These are phyloP conservation scores for Subanguina moxae DNA, from an alignment of 1,140 invertebrate genomes.

Conservation along the genomic window DNA sequence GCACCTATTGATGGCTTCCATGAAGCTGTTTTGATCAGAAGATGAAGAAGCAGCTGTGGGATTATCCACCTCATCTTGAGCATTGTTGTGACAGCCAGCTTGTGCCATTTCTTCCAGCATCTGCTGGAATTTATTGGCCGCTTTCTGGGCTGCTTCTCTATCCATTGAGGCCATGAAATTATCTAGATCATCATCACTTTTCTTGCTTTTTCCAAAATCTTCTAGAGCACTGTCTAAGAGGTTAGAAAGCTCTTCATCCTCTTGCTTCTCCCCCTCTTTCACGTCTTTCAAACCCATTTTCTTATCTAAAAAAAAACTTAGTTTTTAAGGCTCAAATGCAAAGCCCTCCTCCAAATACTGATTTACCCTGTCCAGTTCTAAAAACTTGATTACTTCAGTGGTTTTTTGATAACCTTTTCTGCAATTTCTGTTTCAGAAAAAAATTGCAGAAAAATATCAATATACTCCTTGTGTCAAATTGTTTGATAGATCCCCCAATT, in stretches of 20 bases:
- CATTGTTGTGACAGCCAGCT: too few species aligned
- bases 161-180: conserved; percentile 36
- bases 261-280: background rate
- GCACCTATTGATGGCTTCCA: conserved; percentile 20
- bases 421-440: too few species aligned
- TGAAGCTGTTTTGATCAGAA: background rate
- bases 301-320: background rate
- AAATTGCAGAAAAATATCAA: too few species aligned
- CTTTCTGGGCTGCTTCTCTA: conserved; percentile 33
- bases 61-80: background rate
- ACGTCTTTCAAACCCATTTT: background rate
- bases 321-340: too few species aligned
- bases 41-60: background rate
- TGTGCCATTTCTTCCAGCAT: conserved; percentile 28
- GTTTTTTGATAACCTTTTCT: too few species aligned
- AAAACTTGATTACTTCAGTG: too few species aligned
- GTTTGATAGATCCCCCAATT: too few species aligned
- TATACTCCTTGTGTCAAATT: too few species aligned
- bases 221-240: conserved; percentile 29
- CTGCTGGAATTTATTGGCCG: conserved; percentile 28
- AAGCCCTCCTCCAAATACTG: too few species aligned
- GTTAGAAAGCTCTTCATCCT: conserved; percentile 18
- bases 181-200: conserved; percentile 31
- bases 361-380: too few species aligned
- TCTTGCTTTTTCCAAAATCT: conserved; percentile 25